Percentiles rank a stretch among this genome's conserved stretches.
Evolutionary conservation across 2,888 invertebrate genomes (phyloP).

Genomic region (Pseudanteris insignis): DNA sequence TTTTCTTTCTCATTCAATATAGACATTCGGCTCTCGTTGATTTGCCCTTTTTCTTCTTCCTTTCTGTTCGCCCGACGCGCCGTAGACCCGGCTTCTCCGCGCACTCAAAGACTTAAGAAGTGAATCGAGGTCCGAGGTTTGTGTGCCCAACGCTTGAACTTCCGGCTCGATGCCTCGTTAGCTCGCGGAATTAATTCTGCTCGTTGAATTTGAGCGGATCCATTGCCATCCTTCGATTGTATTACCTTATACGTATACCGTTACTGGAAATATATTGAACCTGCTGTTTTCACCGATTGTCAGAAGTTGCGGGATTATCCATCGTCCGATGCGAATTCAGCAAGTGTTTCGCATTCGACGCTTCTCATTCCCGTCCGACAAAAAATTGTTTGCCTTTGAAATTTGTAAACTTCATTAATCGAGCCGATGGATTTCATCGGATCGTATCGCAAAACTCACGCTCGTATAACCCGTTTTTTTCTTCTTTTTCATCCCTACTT

Average conservation of each 20-base stretch:
- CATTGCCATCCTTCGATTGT: constrained; percentile 39
- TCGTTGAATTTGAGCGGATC: constrained; percentile 50
- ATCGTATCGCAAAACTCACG: too few species aligned
- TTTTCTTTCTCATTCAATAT: constrained; percentile 42
- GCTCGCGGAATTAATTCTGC: constrained; percentile 52
- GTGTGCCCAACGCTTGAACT: constrained; percentile 51
- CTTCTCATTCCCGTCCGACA: neutral
- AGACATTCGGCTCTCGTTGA: constrained; percentile 36
- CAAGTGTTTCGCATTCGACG: constrained; percentile 11
- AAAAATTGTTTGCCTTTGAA: too few species aligned
- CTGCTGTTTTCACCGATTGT: constrained; percentile 18
- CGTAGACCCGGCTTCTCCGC: constrained; percentile 7
- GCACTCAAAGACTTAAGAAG: constrained; percentile 48
- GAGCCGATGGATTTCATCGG: too few species aligned
- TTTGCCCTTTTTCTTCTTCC: constrained; percentile 43
- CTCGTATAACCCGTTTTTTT: too few species aligned
- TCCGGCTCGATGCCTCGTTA: constrained; percentile 53
- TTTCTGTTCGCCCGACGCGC: constrained; percentile 1
- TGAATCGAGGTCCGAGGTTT: constrained; percentile 50
- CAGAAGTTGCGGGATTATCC: constrained; percentile 3
- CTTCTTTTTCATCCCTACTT: too few species aligned
- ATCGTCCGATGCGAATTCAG: constrained; percentile 5
- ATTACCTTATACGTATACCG: constrained; percentile 37
- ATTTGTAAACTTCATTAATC: too few species aligned
- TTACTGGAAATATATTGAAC: constrained; percentile 35